Percentiles rank a stretch among this genome's conserved stretches.
Conservation (phyloP, 2,888 invertebrate genomes). For the Diachrysia chrysitis region DNA sequence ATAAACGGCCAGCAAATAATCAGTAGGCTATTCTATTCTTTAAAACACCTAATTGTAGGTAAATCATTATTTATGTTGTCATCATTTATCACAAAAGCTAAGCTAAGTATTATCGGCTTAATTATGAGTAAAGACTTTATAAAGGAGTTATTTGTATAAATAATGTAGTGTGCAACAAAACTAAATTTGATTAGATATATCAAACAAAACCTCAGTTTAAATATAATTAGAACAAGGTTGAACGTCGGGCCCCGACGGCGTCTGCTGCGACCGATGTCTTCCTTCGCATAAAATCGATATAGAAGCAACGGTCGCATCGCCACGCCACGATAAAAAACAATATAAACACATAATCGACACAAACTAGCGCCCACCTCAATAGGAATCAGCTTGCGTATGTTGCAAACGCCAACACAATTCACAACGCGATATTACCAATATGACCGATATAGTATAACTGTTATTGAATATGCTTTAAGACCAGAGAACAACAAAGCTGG, state of each 20-base stretch:
- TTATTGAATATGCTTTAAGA: conserved; percentile 64
- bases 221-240: conserved; percentile 84
- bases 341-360: conserved; percentile 53
- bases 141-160: neutral
- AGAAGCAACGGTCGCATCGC: conserved; percentile 66
- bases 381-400: conserved; percentile 80
- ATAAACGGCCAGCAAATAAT: neutral
- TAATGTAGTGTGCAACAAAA: neutral
- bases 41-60: neutral
- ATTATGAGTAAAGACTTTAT: neutral
- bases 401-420: conserved; percentile 49
- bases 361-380: conserved; percentile 73
- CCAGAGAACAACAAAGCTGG: conserved; percentile 63
- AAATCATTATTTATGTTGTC: neutral
- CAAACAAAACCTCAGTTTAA: conserved; percentile 47
- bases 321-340: conserved; percentile 63
- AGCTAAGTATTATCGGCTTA: neutral
- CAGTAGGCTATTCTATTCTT: neutral
- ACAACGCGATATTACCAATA: conserved; percentile 38
- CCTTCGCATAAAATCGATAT: conserved; percentile 84
- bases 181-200: conserved; percentile 19
- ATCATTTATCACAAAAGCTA: too few relatives aligned
- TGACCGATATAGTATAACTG: conserved; percentile 54
- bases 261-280: conserved; percentile 77
- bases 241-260: conserved; percentile 65